phyloP scores from a whole-genome alignment of 2,888 invertebrate species.

The Cistogaster globosa region DNA sequence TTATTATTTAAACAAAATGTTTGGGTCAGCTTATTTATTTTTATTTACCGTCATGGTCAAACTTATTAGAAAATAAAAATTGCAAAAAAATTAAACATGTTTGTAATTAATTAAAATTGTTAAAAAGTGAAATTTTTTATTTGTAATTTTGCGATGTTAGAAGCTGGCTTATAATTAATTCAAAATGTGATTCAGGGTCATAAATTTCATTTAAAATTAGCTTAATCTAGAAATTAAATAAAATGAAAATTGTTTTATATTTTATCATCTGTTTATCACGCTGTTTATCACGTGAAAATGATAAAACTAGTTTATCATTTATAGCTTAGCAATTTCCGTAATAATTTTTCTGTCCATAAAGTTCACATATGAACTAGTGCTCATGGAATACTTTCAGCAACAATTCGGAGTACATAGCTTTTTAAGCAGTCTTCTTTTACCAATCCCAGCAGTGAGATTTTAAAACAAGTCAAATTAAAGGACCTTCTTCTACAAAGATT shows the following conservation, averaged over 20 bases:
- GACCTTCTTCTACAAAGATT: no score
- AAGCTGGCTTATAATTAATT: not conserved
- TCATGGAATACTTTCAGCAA: no score
- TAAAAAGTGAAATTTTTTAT: not conserved
- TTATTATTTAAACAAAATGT: slow-evolving; percentile 35
- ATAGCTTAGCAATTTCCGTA: no score
- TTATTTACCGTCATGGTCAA: slow-evolving; percentile 40
- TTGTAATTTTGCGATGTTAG: not conserved
- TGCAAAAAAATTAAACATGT: not conserved
- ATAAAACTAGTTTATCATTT: no score
- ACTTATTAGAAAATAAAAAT: slow-evolving; percentile 17
- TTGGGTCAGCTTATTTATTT: slow-evolving; percentile 29
- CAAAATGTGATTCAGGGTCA: slow-evolving; percentile 28
- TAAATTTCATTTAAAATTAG: slow-evolving; percentile 33
- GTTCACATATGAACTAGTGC: no score
- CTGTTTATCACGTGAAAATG: no score
- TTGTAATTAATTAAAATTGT: slow-evolving; percentile 18
- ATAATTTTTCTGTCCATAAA: no score
- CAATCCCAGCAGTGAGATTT: no score
- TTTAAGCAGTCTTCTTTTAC: no score
- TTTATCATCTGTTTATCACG: not conserved
- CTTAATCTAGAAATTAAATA: slow-evolving; percentile 25
- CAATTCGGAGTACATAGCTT: no score
- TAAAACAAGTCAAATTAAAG: no score
- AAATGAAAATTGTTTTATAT: not conserved